Evolutionary conservation across 2,888 invertebrate genomes (phyloP), one percentile per base, ranked within the genome.

Genomic region (Megalurothrips usitatus): DNA sequence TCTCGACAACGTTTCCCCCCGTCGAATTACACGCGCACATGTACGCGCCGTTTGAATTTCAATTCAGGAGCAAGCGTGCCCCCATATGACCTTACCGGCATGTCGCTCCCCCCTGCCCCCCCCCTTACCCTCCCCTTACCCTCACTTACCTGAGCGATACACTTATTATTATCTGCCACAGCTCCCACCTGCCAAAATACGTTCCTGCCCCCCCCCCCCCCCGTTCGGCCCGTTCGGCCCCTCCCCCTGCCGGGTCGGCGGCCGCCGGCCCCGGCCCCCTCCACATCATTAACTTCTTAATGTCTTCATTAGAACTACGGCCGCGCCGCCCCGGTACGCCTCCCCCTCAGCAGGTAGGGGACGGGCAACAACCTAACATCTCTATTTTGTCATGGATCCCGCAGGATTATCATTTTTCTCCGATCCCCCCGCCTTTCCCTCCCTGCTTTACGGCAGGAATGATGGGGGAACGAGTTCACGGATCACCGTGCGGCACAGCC

Each of bases 241-340:
- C 8, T 58, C 58, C n/a, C 58, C 58, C 58, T 58, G 14, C 58
- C 58, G n/a, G 58, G n/a, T n/a, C n/a, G n/a, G 58, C n/a, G 58
- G 58, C 0, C 58, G 14, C 58, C n/a, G 14, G 6, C 58, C 26
- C 68, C 68, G 0, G 23, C 68, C 68, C 26, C 26, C 68, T 12
- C n/a, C 68, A 75, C 68, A 12, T 75, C 68, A 75, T 75, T 75
- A 75, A 26, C 68, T 75, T 23, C 68, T 26, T 75, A 75, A 75
- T 75, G 68, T 75, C 68, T 75, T 75, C 68, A 75, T 75, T 75
- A 75, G 68, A 75, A 75, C 68, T 75, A 75, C 23, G 23, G 26
- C 12, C 68, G 9, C 26, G 68, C 68, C 68, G 68, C 68, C 68
- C 68, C 68, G 68, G 3, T 12, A 23, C 68, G 19, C 58, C 63